Evolutionary conservation across 2,113 vertebrate genomes (phyloP).

Genomic region (Tachysurus vachellii): DNA sequence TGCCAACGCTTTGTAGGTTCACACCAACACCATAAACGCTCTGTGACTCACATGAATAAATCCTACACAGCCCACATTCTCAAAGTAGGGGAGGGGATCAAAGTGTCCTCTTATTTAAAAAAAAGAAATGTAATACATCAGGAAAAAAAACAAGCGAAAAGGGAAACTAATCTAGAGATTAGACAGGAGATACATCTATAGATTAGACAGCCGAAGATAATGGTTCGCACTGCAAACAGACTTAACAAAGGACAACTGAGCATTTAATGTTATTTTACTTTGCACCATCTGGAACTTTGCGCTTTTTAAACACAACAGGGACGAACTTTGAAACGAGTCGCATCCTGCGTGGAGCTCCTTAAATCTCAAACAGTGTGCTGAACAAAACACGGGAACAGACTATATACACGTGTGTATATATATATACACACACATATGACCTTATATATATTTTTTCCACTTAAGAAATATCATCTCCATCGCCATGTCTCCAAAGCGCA

Average conservation of each 20-base stretch:
- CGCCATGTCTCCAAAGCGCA: neutral
- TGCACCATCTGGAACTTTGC: neutral
- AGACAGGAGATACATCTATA: no score
- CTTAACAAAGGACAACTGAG: slow-evolving; percentile 46
- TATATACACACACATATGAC: no score
- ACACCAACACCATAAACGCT: slow-evolving; percentile 27
- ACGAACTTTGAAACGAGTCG: neutral
- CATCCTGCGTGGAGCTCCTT: neutral
- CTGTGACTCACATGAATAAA: slow-evolving; percentile 36
- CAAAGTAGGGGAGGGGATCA: neutral
- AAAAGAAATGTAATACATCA: neutral
- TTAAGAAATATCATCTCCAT: no score
- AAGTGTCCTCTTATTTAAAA: neutral
- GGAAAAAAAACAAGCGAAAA: neutral
- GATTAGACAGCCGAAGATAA: neutral
- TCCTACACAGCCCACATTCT: neutral
- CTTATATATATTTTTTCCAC: no score
- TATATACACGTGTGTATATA: neutral
- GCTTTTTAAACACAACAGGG: neutral
- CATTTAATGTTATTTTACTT: neutral
- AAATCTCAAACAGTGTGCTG: no score
- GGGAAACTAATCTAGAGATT: slow-evolving; percentile 4
- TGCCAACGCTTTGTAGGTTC: slow-evolving; percentile 32
- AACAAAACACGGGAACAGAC: neutral
- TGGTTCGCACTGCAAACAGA: slow-evolving; percentile 6